These are phyloP conservation scores for Columba livia DNA, from an alignment of 2,113 vertebrate genomes.

Conservation along the genomic window DNA sequence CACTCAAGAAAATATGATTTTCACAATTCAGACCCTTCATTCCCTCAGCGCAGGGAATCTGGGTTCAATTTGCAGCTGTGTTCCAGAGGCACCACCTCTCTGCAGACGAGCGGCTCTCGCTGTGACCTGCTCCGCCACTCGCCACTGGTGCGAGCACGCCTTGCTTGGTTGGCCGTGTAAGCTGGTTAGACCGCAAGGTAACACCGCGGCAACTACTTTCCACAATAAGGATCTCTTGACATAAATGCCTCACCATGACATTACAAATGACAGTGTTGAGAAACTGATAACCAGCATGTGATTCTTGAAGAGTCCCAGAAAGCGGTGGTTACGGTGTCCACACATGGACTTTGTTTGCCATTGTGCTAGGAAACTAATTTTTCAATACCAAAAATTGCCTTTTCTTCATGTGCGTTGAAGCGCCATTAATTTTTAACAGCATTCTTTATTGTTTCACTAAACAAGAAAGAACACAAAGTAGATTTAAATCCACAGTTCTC, in stretches of 20 bases:
- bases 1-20: not conserved
- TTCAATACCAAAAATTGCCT: not conserved
- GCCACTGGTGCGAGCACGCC: not conserved
- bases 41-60: not conserved
- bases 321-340: not conserved
- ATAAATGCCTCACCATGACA: not conserved
- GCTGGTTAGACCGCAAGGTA: not conserved
- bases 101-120: not conserved
- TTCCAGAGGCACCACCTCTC: not conserved
- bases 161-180: not conserved
- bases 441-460: not conserved
- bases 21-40: not conserved
- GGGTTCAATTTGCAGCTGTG: not conserved
- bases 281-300: not conserved
- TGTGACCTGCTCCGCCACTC: not conserved
- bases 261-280: slow-evolving; percentile 14
- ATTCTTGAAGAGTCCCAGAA: not conserved
- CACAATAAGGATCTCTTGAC: not conserved
- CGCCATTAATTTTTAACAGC: not conserved
- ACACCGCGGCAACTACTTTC: not conserved
- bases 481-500: not conserved
- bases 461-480: not conserved
- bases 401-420: not conserved
- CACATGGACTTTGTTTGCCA: slow-evolving; percentile 6
- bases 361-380: not conserved